Conservation (phyloP, 2,888 invertebrate species). For the Andrena hattorfiana region DNA sequence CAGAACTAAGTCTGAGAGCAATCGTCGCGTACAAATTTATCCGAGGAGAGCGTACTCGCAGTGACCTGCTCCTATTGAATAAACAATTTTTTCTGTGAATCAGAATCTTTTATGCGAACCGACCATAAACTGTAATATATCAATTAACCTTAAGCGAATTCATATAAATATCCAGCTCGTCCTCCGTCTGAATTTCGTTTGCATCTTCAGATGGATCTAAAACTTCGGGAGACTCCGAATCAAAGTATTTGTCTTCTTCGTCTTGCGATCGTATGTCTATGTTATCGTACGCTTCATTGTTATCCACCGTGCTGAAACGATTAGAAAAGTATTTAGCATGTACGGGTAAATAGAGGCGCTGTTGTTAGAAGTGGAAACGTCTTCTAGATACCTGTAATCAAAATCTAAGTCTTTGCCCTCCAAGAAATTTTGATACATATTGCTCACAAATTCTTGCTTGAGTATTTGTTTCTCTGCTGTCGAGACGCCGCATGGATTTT, state of each 20-base stretch:
- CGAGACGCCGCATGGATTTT: constrained; percentile 74
- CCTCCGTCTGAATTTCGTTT: constrained; percentile 83
- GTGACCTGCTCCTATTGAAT: constrained; percentile 73
- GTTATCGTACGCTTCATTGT: constrained; percentile 92
- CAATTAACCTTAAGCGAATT: constrained; percentile 83
- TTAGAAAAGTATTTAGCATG: constrained; percentile 25
- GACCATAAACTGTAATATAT: constrained; percentile 70
- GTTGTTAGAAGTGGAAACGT: not conserved
- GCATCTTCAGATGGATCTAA: constrained; percentile 66
- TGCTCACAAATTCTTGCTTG: constrained; percentile 92
- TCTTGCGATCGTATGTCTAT: constrained; percentile 91
- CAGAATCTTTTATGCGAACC: constrained; percentile 55
- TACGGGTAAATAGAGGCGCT: not conserved
- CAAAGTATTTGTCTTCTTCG: constrained; percentile 96
- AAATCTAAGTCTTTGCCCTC: constrained; percentile 93
- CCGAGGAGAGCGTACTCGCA: constrained; percentile 63
- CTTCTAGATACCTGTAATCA: constrained; percentile 89
- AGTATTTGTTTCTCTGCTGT: constrained; percentile 88
- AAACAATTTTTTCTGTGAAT: constrained; percentile 71
- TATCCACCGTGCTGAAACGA: constrained; percentile 89
- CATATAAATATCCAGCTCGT: constrained; percentile 92
- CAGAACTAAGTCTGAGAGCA: constrained; percentile 47
- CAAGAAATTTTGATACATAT: constrained; percentile 94
- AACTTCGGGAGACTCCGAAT: constrained; percentile 91
- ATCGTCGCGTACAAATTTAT: constrained; percentile 56